Base-by-base conservation (phyloP, 2,797 vertebrate species). In the Xenopus petersii region DNA sequence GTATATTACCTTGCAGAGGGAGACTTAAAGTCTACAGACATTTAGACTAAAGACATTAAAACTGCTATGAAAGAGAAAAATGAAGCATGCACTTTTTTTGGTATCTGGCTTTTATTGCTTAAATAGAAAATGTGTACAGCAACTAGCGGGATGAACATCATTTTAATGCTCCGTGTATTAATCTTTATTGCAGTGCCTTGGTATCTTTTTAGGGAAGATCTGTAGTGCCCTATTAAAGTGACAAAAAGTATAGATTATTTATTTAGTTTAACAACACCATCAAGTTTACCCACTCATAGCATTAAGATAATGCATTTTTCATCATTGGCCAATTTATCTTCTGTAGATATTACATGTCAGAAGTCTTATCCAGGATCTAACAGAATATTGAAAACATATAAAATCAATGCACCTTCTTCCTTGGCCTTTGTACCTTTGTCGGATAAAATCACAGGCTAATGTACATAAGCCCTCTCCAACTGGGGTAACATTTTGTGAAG, bases 1-100 rank as follows among this genome's bases (percentile, higher is more conserved):
- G 17, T 79, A 2, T 0, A 81, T 83, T 80, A 75, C 71, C 80
- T 17, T 82, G 77, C 51, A 47, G 76, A 83, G 83, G 80, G 83
- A 86, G 73, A 64, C 79, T 67, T 30, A 75, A 82, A 81, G 76
- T 81, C 81, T 84, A 30, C 65, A 75, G 42, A 24, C 55, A 77
- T 79, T 67, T 77, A 70, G 55, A 51, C 71, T 74, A 77, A 54
- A 48, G 81, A 2, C 63, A 75, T 83, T 70, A 71, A 84, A 82
- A 70, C 69, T 73, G 68, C 1, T 6, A 60, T 64, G 24, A 0
- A 9, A 42, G 64, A 79, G 67, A 26, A 76, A 77, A 79, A 79
- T 74, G 71, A 79, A 74, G 62, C 59, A 0, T 11, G 16, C 21
- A 59, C 6, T 66, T 54, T 46, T 51, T 73, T 67, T 68, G 58